Evolutionary conservation across 92 coral and sea anemone species (phyloP).

Genomic region (Bergia puertoricense): DNA sequence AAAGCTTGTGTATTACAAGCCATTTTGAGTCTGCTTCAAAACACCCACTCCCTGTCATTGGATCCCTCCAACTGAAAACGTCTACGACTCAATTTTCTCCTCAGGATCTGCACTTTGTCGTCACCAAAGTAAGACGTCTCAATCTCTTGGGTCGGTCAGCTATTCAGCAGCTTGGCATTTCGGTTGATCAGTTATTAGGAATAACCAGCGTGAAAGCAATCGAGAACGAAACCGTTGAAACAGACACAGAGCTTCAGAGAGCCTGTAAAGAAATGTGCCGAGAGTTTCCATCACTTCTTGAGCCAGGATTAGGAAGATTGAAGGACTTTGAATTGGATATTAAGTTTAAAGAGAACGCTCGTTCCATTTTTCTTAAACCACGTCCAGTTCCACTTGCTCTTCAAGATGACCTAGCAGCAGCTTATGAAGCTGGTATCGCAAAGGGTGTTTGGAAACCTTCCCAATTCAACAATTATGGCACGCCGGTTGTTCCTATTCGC

Average conservation of each 20-base stretch:
- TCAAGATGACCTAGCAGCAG: constrained; percentile 10
- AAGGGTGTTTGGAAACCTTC: constrained; percentile 9
- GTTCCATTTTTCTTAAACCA: background rate
- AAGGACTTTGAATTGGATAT: background rate
- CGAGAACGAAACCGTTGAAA: background rate
- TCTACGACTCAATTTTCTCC: constrained; percentile 8
- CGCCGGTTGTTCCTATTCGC: constrained; percentile 20
- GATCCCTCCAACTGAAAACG: background rate
- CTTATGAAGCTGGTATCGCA: constrained; percentile 13
- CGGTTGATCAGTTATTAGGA: background rate
- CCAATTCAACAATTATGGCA: constrained; percentile 28
- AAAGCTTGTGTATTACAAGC: background rate
- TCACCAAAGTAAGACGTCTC: background rate
- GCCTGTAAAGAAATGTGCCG: background rate
- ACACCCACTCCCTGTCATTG: background rate
- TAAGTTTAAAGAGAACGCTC: constrained; percentile 8
- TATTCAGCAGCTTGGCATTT: constrained; percentile 11
- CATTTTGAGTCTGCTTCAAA: constrained; percentile 14
- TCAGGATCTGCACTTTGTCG: constrained; percentile 19
- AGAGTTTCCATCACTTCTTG: background rate
- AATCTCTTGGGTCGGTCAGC: background rate
- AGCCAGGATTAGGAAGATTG: background rate
- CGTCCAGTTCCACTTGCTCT: constrained; percentile 6
- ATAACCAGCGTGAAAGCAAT: background rate
- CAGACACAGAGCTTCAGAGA: constrained; percentile 2